Conservation (phyloP, 2,888 invertebrate genomes). For the Drosophila hawaiiensis region DNA sequence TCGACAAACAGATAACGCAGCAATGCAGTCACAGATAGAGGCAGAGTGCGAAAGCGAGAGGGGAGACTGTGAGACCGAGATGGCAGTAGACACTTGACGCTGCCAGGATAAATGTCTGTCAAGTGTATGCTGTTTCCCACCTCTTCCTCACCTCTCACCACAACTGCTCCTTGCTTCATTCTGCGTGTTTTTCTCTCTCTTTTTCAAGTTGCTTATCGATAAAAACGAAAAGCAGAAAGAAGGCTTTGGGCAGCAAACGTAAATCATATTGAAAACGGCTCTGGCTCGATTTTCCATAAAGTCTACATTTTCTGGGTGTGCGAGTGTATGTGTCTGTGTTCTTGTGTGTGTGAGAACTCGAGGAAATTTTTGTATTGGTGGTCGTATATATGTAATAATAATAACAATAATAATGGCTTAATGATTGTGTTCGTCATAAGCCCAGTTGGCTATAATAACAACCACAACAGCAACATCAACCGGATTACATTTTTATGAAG, state of each 20-base stretch:
- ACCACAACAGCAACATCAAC: slow-evolving; percentile 3
- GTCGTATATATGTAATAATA: slow-evolving; percentile 70
- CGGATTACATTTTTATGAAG: slow-evolving; percentile 64
- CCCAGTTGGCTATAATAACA: slow-evolving; percentile 3
- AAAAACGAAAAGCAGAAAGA: slow-evolving; percentile 33
- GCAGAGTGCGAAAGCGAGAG: not conserved
- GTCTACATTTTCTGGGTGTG: slow-evolving; percentile 43
- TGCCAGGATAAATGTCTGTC: slow-evolving; percentile 55
- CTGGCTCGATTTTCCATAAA: slow-evolving; percentile 29
- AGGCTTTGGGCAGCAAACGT: slow-evolving; percentile 41
- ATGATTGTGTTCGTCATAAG: slow-evolving; percentile 76
- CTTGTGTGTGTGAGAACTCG: slow-evolving; percentile 5
- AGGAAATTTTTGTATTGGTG: slow-evolving; percentile 22
- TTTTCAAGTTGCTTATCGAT: slow-evolving; percentile 77
- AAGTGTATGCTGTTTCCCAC: slow-evolving; percentile 33
- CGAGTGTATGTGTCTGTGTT: not conserved
- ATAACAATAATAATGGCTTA: slow-evolving; percentile 79
- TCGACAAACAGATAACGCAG: slow-evolving; percentile 69
- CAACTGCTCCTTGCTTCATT: slow-evolving; percentile 7
- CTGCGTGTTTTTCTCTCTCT: not conserved
- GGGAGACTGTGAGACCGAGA: not conserved
- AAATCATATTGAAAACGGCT: slow-evolving; percentile 69
- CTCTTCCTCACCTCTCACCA: not conserved
- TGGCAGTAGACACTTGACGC: slow-evolving; percentile 37
- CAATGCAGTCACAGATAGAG: slow-evolving; percentile 31